These are phyloP conservation scores for Euphonia xanthogaster DNA, from an alignment of 2,797 vertebrate genomes.

Conservation along the genomic window DNA sequence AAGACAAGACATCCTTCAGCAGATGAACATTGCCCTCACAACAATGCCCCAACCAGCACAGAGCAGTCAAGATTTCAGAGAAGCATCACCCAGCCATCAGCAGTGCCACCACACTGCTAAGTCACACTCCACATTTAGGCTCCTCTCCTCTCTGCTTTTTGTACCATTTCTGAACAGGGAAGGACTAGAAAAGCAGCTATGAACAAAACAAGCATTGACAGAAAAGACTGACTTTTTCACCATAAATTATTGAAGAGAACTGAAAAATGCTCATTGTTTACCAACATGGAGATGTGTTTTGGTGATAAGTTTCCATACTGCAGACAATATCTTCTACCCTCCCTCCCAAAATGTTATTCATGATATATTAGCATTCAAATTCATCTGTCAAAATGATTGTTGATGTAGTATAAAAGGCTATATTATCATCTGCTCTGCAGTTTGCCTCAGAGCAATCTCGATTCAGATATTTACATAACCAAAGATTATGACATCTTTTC, in stretches of 20 bases:
- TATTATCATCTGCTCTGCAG: slow-evolving; percentile 55
- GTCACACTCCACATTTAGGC: neutral
- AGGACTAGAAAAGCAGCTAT: neutral
- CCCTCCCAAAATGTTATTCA: slow-evolving; percentile 14
- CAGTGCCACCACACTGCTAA: neutral
- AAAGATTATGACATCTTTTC: slow-evolving; percentile 69
- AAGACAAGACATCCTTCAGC: neutral
- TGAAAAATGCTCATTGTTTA: neutral
- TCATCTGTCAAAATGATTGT: slow-evolving; percentile 55
- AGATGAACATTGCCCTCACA: neutral
- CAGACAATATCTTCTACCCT: neutral
- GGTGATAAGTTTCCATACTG: neutral
- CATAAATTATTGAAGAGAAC: neutral
- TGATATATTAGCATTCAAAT: slow-evolving; percentile 59
- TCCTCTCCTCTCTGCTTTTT: neutral
- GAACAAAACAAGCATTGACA: neutral
- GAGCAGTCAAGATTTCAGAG: neutral
- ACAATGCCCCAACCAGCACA: neutral
- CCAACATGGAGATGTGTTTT: slow-evolving; percentile 16
- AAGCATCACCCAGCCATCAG: neutral
- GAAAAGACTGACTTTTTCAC: neutral
- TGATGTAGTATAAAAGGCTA: slow-evolving; percentile 32
- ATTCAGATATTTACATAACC: slow-evolving; percentile 70
- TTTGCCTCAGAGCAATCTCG: slow-evolving; percentile 64
- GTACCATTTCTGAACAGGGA: neutral